Conservation (phyloP, 2,888 invertebrate species). For the Gymnosoma rotundatum region DNA sequence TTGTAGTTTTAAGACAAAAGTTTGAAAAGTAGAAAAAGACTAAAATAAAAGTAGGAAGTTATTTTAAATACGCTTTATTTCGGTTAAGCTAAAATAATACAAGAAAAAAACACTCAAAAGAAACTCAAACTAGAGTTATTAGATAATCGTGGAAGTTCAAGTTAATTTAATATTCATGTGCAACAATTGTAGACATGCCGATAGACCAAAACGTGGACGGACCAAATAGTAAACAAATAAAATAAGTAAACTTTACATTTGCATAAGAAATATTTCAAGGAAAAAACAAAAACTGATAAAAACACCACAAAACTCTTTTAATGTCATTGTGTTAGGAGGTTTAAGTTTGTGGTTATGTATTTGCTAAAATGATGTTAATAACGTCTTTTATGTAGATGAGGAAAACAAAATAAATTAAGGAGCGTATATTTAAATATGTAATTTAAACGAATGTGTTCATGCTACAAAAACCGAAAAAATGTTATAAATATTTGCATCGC, state of each 20-base stretch:
- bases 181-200: slow-evolving; percentile 20
- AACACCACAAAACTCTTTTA: slow-evolving; percentile 40
- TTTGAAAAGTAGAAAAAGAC: not conserved
- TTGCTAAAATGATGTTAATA: not conserved
- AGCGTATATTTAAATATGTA: not conserved
- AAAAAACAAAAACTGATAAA: not conserved
- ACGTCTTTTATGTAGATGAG: not conserved
- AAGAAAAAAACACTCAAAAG: slow-evolving; percentile 10
- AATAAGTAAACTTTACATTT: not conserved
- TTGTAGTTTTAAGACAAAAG: not conserved
- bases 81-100: slow-evolving; percentile 10
- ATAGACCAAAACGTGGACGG: not conserved
- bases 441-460: too few species aligned
- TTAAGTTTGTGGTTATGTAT: slow-evolving; percentile 39
- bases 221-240: slow-evolving; percentile 18
- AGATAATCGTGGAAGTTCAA: slow-evolving; percentile 70
- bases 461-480: too few species aligned
- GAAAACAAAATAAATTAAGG: not conserved
- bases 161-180: slow-evolving; percentile 47
- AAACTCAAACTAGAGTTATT: slow-evolving; percentile 44
- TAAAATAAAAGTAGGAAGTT: slow-evolving; percentile 57
- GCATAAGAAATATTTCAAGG: not conserved
- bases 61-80: slow-evolving; percentile 25
- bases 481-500: too few species aligned
- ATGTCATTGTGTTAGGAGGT: slow-evolving; percentile 67